Evolutionary conservation across 2,113 vertebrate species (phyloP), one percentile per base, ranked within the genome.

Genomic region (Desmodus rotundus): DNA sequence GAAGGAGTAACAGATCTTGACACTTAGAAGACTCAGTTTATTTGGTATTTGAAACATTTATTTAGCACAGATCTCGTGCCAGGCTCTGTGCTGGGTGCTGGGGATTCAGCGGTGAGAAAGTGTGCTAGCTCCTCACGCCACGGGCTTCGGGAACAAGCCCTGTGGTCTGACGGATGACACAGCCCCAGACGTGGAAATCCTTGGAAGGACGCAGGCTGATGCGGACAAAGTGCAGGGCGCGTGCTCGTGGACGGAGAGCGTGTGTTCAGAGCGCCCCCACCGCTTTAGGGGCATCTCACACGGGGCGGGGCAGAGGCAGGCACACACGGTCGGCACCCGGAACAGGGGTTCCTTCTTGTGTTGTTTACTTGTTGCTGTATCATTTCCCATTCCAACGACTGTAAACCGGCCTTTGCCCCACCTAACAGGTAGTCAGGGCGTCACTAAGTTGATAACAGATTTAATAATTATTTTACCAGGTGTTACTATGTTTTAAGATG

Each of bases 291-390:
- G 22, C 22, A 6, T 7, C 54, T 54, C 52, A 20, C 52, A 5
- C 16, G 58, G 11, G 19, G 1, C 20, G 26, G 7, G 15, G 72
- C 13, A 4, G 20, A 14, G 20, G 70, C 17, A 7, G 41, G 38
- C 22, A 12, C 6, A 20, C 67, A 7, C 6, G 1, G 36, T 28
- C 38, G 7, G 72, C 3, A 28, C 5, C 0, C 2, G 26, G 1
- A 8, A 28, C 24, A 8, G 2, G 70, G 14, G 41, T 9, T 9
- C 2, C 15, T 28, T 8, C 38, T 20, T 8, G 22, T 14, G 4
- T 26, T 31, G 4, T 16, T 28, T 9, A 17, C 15, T 16, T 6
- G 9, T 15, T 4, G 6, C 33, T 17, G 26, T 31, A 9, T 9
- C 16, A 2, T 17, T 47, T 45, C 7, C 73, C 16, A n/a, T 4